These are phyloP conservation scores for Cotesia congregata DNA, from an alignment of 2,888 invertebrate species.

Conservation along the genomic window DNA sequence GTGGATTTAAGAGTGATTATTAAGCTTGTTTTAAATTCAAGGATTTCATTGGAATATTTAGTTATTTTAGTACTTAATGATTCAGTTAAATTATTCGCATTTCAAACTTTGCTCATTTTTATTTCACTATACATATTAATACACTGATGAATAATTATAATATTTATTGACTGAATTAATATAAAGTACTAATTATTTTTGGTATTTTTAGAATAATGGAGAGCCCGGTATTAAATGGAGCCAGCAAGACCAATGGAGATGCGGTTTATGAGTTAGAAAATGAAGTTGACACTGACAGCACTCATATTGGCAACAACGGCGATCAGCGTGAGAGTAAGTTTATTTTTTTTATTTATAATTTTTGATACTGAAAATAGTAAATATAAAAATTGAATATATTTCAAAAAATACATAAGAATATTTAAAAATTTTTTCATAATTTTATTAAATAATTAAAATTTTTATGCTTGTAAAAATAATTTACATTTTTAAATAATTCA, in stretches of 20 bases:
- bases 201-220: slow-evolving; percentile 57
- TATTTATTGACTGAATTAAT: not conserved
- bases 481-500: no score
- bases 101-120: not conserved
- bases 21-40: slow-evolving; percentile 1
- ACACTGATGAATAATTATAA: not conserved
- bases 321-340: slow-evolving; percentile 64
- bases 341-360: not conserved
- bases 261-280: slow-evolving; percentile 58
- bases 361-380: no score
- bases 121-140: no score
- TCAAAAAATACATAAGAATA: no score
- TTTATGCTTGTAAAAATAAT: no score
- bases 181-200: not conserved
- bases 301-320: slow-evolving; percentile 58
- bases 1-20: not conserved
- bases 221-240: slow-evolving; percentile 58
- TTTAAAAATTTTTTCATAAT: no score
- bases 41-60: not conserved
- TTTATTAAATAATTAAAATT: no score
- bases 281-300: slow-evolving; percentile 67
- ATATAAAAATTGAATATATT: no score
- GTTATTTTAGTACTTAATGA: not conserved
- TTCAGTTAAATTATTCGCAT: not conserved
- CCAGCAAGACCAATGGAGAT: slow-evolving; percentile 54